phyloP scores from a whole-genome alignment of 2,113 vertebrate genomes.

The Semnornis frantzii region DNA sequence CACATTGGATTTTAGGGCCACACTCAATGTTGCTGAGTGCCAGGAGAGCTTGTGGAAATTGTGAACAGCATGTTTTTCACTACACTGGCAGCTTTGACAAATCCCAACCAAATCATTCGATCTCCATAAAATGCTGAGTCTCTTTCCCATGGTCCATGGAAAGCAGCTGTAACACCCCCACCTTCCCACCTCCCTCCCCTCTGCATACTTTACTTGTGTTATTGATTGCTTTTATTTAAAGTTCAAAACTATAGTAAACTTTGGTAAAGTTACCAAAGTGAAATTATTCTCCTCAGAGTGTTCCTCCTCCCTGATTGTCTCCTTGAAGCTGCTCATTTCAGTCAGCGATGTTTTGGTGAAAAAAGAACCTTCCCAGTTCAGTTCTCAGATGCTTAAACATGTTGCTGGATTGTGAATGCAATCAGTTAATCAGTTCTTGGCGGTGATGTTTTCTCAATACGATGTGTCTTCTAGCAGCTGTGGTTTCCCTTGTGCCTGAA shows the following conservation, averaged over 20 bases:
- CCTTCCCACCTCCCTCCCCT: rapidly evolving
- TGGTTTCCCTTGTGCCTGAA: neutral
- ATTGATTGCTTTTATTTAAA: neutral
- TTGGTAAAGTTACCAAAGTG: neutral
- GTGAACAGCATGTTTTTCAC: neutral
- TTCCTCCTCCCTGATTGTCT: neutral
- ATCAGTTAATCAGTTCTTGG: neutral
- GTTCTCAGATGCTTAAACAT: neutral
- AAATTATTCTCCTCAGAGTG: neutral
- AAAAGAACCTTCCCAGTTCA: neutral
- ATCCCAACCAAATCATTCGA: neutral
- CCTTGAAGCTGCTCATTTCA: neutral
- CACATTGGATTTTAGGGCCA: neutral
- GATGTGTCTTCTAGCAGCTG: neutral
- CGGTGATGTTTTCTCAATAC: neutral
- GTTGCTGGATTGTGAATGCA: neutral
- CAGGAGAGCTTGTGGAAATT: neutral
- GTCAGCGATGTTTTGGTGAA: neutral
- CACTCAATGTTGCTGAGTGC: neutral
- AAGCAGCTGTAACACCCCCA: neutral
- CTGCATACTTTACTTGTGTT: neutral
- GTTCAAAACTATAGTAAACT: neutral
- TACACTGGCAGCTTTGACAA: neutral
- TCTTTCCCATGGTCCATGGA: neutral
- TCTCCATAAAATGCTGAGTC: neutral